Conservation (phyloP, 64 coral and sea anemone genomes). For the Montipora sp. region DNA sequence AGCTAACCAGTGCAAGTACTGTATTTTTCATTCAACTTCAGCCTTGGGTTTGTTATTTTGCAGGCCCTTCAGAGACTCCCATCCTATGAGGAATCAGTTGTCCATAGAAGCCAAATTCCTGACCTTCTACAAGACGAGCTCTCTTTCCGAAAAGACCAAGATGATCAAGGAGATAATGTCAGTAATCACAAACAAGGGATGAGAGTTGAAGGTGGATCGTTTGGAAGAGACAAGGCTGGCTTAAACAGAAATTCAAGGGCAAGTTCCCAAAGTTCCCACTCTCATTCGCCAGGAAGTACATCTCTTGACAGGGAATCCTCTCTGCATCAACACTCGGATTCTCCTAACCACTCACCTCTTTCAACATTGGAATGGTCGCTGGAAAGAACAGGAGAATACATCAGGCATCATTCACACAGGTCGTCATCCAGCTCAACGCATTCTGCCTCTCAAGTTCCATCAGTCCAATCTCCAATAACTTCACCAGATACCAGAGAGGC, state of each 20-base stretch:
- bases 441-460: not conserved
- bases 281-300: slow-evolving; percentile 13
- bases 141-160: not conserved
- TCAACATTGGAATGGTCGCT: slow-evolving; percentile 18
- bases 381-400: slow-evolving; percentile 15
- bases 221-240: slow-evolving; percentile 18
- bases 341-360: slow-evolving; percentile 14
- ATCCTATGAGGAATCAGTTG: slow-evolving; percentile 60
- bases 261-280: slow-evolving; percentile 4
- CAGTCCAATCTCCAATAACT: not conserved
- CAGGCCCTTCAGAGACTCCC: slow-evolving; percentile 61
- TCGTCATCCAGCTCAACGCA: slow-evolving; percentile 12
- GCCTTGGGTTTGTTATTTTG: not conserved
- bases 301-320: not conserved
- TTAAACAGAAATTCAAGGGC: not conserved
- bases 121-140: slow-evolving; percentile 54
- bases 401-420: slow-evolving; percentile 11
- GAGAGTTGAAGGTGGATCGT: not conserved
- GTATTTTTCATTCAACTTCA: too few relatives aligned
- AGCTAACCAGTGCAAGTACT: too few relatives aligned
- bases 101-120: slow-evolving; percentile 64
- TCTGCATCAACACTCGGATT: not conserved
- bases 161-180: not conserved
- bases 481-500: slow-evolving; percentile 42
- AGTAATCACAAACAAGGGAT: not conserved